These are phyloP conservation scores for Murina feae DNA, from an alignment of 2,113 vertebrate species.

Conservation along the genomic window DNA sequence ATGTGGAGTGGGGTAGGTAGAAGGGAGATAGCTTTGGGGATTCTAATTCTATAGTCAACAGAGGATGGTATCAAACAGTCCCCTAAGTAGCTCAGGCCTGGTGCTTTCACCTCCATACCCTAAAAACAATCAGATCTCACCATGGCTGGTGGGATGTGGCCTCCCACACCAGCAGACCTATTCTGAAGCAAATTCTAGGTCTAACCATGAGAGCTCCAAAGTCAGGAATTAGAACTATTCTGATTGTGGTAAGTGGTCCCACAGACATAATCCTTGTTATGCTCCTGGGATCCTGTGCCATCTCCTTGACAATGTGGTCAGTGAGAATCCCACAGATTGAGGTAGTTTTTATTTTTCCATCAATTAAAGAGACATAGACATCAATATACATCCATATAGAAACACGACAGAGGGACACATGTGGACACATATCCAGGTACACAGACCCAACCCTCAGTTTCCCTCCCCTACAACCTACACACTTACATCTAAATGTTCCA, in stretches of 20 bases:
- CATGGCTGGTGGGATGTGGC: neutral
- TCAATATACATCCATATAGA: neutral
- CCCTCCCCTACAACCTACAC: neutral
- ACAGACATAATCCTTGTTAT: neutral
- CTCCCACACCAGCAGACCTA: neutral
- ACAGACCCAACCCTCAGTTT: neutral
- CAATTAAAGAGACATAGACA: conserved; percentile 20
- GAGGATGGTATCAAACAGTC: neutral
- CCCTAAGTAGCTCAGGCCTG: neutral
- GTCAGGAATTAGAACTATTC: neutral
- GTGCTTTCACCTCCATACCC: neutral
- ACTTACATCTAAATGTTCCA: conserved; percentile 91
- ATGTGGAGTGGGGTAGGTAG: neutral
- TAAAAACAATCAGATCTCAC: neutral
- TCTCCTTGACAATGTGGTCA: neutral
- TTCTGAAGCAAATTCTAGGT: conserved; percentile 27
- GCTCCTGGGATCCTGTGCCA: neutral
- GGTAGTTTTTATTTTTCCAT: conserved; percentile 6
- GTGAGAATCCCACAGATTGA: neutral
- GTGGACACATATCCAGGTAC: neutral
- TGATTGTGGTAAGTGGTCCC: neutral
- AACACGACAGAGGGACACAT: neutral
- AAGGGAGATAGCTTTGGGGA: neutral
- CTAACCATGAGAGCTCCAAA: neutral
- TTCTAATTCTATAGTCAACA: neutral